Percentiles rank a stretch among this genome's conserved stretches.
These are phyloP conservation scores for Tor tambroides DNA, from an alignment of 2,113 vertebrate species.

Conservation along the genomic window DNA sequence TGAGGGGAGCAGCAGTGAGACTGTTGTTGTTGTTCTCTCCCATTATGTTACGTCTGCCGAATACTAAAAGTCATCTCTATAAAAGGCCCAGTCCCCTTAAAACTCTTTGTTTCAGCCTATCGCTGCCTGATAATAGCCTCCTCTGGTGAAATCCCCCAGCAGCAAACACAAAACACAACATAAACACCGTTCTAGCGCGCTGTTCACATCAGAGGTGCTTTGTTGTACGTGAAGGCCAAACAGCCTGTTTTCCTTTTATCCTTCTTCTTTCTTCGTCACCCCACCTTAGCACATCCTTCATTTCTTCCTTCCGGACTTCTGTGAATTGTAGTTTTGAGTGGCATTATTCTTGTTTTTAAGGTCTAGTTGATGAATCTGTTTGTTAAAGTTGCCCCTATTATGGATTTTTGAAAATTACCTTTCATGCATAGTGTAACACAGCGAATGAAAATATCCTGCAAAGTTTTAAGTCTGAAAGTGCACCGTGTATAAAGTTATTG, in stretches of 20 bases:
- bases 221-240: constrained; percentile 23
- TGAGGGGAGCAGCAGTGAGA: not conserved
- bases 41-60: not conserved
- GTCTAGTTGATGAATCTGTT: not conserved
- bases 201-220: constrained; percentile 28
- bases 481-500: too few relatives aligned
- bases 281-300: constrained; percentile 10
- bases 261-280: not conserved
- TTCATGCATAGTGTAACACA: too few relatives aligned
- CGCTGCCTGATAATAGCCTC: not conserved
- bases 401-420: too few relatives aligned
- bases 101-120: not conserved
- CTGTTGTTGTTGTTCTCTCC: not conserved
- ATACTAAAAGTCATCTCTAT: not conserved
- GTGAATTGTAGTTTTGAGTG: constrained; percentile 8
- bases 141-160: constrained; percentile 22
- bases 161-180: not conserved
- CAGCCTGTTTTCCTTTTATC: not conserved
- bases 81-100: not conserved
- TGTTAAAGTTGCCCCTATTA: too few relatives aligned
- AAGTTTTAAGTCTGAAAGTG: too few relatives aligned
- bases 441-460: too few relatives aligned
- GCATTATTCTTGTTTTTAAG: constrained; percentile 16
- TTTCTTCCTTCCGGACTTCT: not conserved
- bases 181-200: not conserved